A percentile compares a stretch with the other conserved stretches of the same genome.
These are phyloP conservation scores for Pristionchus fissidentatus DNA, from an alignment of 2,888 invertebrate genomes.

Conservation along the genomic window DNA sequence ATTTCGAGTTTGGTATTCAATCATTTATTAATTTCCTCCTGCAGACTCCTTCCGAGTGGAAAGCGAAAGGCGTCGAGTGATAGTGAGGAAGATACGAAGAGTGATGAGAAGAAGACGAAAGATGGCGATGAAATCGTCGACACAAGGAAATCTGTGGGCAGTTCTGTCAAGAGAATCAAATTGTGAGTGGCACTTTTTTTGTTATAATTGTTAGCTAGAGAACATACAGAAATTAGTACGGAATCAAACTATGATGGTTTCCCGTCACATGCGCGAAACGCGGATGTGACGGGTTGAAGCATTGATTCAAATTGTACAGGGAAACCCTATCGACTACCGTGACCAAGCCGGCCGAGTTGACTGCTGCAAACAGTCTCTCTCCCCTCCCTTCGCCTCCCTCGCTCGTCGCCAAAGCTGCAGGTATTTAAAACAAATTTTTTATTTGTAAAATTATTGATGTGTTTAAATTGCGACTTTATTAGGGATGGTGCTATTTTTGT, in stretches of 20 bases:
- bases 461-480: no score
- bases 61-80: constrained; percentile 28
- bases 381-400: neutral
- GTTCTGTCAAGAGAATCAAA: constrained; percentile 38
- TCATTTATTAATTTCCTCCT: neutral
- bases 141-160: constrained; percentile 19
- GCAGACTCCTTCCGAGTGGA: neutral
- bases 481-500: no score
- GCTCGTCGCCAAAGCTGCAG: neutral
- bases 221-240: no score
- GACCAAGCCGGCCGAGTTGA: neutral
- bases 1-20: neutral
- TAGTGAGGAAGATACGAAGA: neutral
- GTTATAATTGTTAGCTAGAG: no score
- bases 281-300: neutral
- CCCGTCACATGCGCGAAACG: no score
- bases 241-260: no score
- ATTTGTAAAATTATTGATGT: no score
- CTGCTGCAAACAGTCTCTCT: neutral
- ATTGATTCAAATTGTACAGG: neutral
- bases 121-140: neutral
- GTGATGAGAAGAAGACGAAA: neutral
- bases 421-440: neutral
- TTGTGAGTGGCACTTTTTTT: neutral
- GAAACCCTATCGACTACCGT: constrained; percentile 19